phyloP scores from a whole-genome alignment of 2,797 vertebrate genomes.

The Spheniscus humboldti region DNA sequence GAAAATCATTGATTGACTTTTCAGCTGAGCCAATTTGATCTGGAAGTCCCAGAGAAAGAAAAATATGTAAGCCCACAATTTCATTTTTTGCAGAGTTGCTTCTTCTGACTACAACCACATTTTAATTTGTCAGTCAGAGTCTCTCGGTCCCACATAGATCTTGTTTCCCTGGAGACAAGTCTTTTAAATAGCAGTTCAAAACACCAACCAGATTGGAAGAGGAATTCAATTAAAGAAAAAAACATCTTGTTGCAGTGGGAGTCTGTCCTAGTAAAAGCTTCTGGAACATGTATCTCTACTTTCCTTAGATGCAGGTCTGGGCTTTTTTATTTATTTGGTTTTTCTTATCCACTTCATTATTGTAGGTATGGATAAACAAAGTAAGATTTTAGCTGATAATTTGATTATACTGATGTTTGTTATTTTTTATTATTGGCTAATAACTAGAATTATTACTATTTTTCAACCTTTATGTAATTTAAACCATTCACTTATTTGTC shows the following conservation, averaged over 20 bases:
- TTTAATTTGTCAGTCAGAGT: slow-evolving; percentile 43
- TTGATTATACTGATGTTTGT: neutral
- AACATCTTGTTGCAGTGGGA: neutral
- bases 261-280: neutral
- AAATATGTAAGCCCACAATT: neutral
- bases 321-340: neutral
- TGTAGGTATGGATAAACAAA: neutral
- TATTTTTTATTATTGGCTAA: neutral
- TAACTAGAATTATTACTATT: neutral
- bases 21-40: slow-evolving; percentile 6
- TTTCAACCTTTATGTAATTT: neutral
- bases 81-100: slow-evolving; percentile 31
- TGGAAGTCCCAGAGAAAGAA: neutral
- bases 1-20: slow-evolving; percentile 3
- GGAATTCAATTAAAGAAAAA: slow-evolving; percentile 39
- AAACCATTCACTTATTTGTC: neutral
- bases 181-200: slow-evolving; percentile 56
- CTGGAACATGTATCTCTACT: neutral
- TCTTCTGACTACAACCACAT: neutral
- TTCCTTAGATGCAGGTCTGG: neutral
- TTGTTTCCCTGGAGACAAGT: slow-evolving; percentile 56
- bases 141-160: neutral
- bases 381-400: neutral
- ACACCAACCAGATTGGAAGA: slow-evolving; percentile 45
- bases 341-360: neutral